Evolutionary conservation across 2,797 vertebrate species (phyloP).

Genomic region (Momotus momota): DNA sequence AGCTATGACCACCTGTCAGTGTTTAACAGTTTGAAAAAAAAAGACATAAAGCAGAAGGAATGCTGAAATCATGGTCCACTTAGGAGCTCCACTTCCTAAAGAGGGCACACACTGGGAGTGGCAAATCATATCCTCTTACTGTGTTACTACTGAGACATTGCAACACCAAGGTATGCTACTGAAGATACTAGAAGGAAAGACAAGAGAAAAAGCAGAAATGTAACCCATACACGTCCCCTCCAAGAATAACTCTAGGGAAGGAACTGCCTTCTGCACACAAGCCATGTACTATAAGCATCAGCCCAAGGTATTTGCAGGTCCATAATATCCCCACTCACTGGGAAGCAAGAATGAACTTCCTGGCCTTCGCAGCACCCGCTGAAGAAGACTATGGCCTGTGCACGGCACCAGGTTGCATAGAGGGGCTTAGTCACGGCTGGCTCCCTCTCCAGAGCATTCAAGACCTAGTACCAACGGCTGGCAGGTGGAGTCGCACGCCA

Average conservation of each 20-base stretch:
- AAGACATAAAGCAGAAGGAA: not conserved
- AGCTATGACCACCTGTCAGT: not conserved
- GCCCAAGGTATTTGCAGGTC: not conserved
- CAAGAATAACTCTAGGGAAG: not conserved
- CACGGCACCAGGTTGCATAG: rapidly evolving
- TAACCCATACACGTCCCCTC: not conserved
- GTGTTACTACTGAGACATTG: not conserved
- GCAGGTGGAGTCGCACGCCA: rapidly evolving
- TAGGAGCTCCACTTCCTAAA: not conserved
- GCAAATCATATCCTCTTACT: not conserved
- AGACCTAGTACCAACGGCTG: rapidly evolving
- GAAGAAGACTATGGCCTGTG: not conserved
- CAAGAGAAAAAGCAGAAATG: not conserved
- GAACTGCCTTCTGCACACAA: not conserved
- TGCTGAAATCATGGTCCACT: not conserved
- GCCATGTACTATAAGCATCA: not conserved
- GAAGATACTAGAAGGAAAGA: not conserved
- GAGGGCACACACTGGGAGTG: not conserved
- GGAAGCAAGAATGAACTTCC: not conserved
- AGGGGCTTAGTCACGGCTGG: not conserved
- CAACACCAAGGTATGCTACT: not conserved
- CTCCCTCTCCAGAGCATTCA: not conserved
- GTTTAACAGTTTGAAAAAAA: not conserved
- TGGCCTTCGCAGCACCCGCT: not conserved
- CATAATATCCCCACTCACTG: rapidly evolving